Base-by-base conservation (phyloP, 2,888 invertebrate genomes). In the Brachyptera putata region DNA sequence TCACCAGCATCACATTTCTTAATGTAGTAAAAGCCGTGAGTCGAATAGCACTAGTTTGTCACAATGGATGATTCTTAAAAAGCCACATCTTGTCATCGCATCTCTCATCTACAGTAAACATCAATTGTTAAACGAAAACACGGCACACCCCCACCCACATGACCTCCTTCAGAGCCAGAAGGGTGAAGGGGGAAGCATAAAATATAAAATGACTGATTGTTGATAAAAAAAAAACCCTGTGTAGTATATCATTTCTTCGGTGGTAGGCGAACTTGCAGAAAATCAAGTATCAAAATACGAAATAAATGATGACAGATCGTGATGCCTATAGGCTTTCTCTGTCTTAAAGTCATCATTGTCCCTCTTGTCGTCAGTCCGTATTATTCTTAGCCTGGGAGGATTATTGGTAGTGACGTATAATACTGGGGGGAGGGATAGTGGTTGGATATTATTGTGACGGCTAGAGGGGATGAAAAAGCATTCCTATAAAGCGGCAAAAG, bases 351-450 rank as follows among this genome's bases (percentile, higher is more conserved):
- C 25, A 13, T 22, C 46, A 3, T 48, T 22, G 48, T 21, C 48
- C 24, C 49, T 25, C 49, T 50, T 22, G n/a, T n/a, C n/a, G n/a
- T n/a, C n/a, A n/a, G n/a, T n/a, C n/a, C n/a, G n/a, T n/a, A n/a
- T n/a, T n/a, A n/a, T n/a, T n/a, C n/a, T n/a, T 30, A 11, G 30
- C 11, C 11, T 34, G 21, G 53, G 53, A 53, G 14, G 53, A 53
- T 53, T 53, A 53, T 53, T 53, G 53, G 34, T 14, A 34, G 53
- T 53, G 53, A 53, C 53, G 53, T 22, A n/a, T n/a, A 53, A 53
- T 36, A n/a, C 16, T 21, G 53, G 22, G 53, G 53, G 53, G 34
- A n/a, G n/a, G n/a, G n/a, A n/a, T n/a, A n/a, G n/a, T n/a, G n/a
- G n/a, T n/a, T n/a, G n/a, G n/a, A n/a, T n/a, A n/a, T 18, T 36